Base-by-base conservation (phyloP, 2,888 invertebrate species). In the Griposia aprilina region DNA sequence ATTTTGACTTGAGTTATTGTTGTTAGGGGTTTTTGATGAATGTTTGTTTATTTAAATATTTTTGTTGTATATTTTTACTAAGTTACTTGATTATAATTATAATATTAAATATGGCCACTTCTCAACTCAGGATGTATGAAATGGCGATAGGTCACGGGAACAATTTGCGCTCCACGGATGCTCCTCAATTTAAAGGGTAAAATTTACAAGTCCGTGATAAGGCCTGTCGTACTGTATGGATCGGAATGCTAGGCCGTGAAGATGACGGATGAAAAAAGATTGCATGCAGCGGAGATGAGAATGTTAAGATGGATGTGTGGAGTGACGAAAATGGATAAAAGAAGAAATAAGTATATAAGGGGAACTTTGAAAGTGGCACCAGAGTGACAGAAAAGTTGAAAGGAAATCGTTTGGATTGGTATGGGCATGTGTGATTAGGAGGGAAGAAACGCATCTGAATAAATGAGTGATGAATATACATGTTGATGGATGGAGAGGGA, bases 1-100 rank as follows among this genome's bases (percentile, higher is more conserved):
- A 57, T 72, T 75, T 72, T 67, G 55, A 45, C 48, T 63, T 63
- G 20, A 20, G 48, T n/a, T 52, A 36, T 30, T 77, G 69, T 52
- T 57, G 30, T 30, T 30, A 8, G 7, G 0, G 20, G 23, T 23
- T 65, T 50, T 67, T 30, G 26, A 26, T 23, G 7, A 20, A 3
- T 63, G 13, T 62, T 45, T n/a, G 41, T 55, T 41, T 23, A 36
- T 45, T 45, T 59, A 2, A 30, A 52, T 26, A 36, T 26, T 26
- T 3, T n/a, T 65, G 11, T n/a, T 36, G 45, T n/a, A 23, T 30
- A 23, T 48, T 41, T 41, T 74, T 23, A 4, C 8, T 13, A 26
- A 11, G n/a, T 45, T 6, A 20, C 20, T 6, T 66, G 6, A 20
- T 26, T 45, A n/a, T 15, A 41, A 63, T 62, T 20, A 62, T 41